These are phyloP conservation scores for Sturnira hondurensis DNA, from an alignment of 2,113 vertebrate genomes.

Conservation along the genomic window DNA sequence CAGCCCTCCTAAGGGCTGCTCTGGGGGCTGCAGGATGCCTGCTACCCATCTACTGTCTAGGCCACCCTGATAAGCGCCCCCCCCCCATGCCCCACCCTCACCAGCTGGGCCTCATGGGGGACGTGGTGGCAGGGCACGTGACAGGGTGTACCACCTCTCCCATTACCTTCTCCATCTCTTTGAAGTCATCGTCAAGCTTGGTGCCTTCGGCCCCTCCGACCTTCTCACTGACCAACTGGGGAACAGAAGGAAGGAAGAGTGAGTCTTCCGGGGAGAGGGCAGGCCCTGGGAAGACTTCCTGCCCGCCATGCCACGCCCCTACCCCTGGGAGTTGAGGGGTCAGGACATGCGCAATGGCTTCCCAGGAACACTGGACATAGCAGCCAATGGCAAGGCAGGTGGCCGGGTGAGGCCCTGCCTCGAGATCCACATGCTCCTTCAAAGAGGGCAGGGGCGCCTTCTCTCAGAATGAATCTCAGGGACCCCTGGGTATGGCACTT, in stretches of 20 bases:
- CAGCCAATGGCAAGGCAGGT: background rate
- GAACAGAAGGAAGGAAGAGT: background rate
- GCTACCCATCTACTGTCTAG: background rate
- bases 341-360: background rate
- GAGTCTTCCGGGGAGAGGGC: background rate
- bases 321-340: rapidly evolving
- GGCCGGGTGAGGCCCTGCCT: rapidly evolving
- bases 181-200: constrained; percentile 97
- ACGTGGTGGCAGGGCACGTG: rapidly evolving
- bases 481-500: background rate
- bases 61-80: background rate
- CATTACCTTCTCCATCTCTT: constrained; percentile 94
- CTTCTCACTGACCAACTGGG: constrained; percentile 96
- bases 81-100: too few relatives aligned
- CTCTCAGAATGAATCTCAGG: background rate
- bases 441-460: background rate
- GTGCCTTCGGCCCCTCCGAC: constrained; percentile 97
- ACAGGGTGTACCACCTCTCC: rapidly evolving
- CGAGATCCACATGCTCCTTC: background rate
- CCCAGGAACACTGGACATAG: background rate
- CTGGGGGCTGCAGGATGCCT: background rate
- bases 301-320: background rate
- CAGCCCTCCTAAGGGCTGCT: background rate
- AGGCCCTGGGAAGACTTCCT: background rate
- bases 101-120: background rate